A percentile compares a stretch with the other conserved stretches of the same genome.
Evolutionary conservation across 2,113 vertebrate species (phyloP).

Genomic region (Dicrurus megarhynchus): DNA sequence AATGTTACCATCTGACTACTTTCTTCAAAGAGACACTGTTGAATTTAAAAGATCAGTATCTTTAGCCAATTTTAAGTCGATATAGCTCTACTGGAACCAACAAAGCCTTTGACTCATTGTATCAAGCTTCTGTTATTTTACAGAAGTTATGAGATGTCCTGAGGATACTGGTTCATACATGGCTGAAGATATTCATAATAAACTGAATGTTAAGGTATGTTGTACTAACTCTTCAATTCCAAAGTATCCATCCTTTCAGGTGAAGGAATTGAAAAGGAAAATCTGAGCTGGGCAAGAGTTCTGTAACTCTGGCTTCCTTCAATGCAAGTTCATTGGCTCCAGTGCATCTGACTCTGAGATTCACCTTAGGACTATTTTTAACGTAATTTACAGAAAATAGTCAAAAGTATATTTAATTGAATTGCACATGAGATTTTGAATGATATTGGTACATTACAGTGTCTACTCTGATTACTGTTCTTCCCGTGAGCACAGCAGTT

Average conservation of each 20-base stretch:
- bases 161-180: background rate
- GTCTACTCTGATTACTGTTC: background rate
- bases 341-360: background rate
- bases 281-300: background rate
- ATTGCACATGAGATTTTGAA: background rate
- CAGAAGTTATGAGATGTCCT: background rate
- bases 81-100: background rate
- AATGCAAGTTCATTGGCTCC: background rate
- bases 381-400: background rate
- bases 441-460: background rate
- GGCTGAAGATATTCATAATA: background rate
- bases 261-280: background rate
- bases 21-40: background rate
- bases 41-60: background rate
- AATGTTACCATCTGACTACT: background rate
- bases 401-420: background rate
- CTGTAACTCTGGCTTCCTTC: background rate
- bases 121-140: background rate
- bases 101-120: background rate
- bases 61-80: background rate
- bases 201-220: background rate
- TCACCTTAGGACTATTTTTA: background rate
- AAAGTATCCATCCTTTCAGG: background rate
- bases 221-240: background rate
- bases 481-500: background rate